Percentiles rank a stretch among this genome's conserved stretches.
Evolutionary conservation across 2,113 vertebrate genomes (phyloP).

Genomic region (Etia nguti): DNA sequence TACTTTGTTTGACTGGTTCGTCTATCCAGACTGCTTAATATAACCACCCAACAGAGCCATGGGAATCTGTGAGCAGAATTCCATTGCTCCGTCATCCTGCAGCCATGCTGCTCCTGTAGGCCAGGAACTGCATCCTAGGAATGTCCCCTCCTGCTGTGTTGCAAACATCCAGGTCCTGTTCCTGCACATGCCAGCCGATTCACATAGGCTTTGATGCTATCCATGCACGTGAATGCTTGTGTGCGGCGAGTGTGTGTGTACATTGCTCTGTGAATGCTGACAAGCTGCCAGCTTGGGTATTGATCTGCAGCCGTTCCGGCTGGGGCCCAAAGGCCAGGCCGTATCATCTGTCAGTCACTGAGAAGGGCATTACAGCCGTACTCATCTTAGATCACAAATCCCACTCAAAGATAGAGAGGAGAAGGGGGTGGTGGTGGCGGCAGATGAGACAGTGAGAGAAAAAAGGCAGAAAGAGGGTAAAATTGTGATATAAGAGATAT

Average conservation of each 20-base stretch:
- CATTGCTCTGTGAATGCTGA: constrained; percentile 41
- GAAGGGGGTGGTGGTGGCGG: background rate
- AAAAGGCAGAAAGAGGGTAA: background rate
- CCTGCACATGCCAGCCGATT: constrained; percentile 39
- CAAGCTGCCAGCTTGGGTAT: constrained; percentile 55
- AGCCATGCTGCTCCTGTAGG: background rate
- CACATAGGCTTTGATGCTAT: constrained; percentile 49
- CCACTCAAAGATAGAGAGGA: background rate
- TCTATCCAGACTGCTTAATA: constrained; percentile 20
- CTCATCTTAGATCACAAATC: constrained; percentile 54
- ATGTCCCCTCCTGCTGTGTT: constrained; percentile 41
- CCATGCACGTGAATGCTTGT: background rate
- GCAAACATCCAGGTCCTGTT: constrained; percentile 54
- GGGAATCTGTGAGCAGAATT: constrained; percentile 25
- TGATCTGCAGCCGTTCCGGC: constrained; percentile 57
- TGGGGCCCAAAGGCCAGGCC: constrained; percentile 55
- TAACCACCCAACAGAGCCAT: background rate
- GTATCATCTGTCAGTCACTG: constrained; percentile 59
- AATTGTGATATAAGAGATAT: background rate
- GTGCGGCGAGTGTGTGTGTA: background rate
- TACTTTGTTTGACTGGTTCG: constrained; percentile 13
- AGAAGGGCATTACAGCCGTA: constrained; percentile 49
- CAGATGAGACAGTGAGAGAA: background rate
- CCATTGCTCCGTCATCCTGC: constrained; percentile 22
- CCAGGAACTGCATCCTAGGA: constrained; percentile 35